These are phyloP conservation scores for Silurus asotus DNA, from an alignment of 2,113 vertebrate species.

Conservation along the genomic window DNA sequence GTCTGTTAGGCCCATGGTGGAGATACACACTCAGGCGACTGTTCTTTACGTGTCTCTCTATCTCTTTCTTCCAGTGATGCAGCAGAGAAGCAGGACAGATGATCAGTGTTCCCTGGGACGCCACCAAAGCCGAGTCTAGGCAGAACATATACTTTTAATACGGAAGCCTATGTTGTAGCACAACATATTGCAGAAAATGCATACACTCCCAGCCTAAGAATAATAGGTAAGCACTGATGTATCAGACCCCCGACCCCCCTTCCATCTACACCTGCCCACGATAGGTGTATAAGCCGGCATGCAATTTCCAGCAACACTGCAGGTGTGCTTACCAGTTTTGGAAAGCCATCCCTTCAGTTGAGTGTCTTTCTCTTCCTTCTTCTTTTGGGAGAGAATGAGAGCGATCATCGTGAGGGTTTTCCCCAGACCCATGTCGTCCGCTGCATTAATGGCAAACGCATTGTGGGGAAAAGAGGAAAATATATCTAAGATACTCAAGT, in stretches of 20 bases:
- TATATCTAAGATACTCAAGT: background rate
- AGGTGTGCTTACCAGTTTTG: constrained; percentile 76
- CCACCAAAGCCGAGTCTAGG: constrained; percentile 72
- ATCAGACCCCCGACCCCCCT: no score
- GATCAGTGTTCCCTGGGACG: constrained; percentile 81
- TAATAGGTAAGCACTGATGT: background rate
- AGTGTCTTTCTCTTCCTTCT: constrained; percentile 63
- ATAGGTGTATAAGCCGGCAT: background rate
- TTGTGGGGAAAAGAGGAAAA: background rate
- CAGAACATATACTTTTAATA: background rate
- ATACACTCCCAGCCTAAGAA: background rate
- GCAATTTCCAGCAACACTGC: background rate
- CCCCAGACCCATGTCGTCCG: constrained; percentile 96
- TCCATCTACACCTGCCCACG: background rate
- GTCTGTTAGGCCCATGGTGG: constrained; percentile 87
- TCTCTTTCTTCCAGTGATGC: constrained; percentile 95
- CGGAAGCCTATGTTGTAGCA: background rate
- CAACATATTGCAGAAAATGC: background rate
- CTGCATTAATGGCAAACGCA: constrained; percentile 62
- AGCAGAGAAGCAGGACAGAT: constrained; percentile 94
- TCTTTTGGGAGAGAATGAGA: constrained; percentile 83
- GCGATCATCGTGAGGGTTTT: constrained; percentile 95
- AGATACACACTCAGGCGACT: constrained; percentile 79
- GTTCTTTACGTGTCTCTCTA: constrained; percentile 76
- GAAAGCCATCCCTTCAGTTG: constrained; percentile 75